Evolutionary conservation across 2,888 invertebrate genomes (phyloP).

Genomic region (Scaptomyza polygonia): DNA sequence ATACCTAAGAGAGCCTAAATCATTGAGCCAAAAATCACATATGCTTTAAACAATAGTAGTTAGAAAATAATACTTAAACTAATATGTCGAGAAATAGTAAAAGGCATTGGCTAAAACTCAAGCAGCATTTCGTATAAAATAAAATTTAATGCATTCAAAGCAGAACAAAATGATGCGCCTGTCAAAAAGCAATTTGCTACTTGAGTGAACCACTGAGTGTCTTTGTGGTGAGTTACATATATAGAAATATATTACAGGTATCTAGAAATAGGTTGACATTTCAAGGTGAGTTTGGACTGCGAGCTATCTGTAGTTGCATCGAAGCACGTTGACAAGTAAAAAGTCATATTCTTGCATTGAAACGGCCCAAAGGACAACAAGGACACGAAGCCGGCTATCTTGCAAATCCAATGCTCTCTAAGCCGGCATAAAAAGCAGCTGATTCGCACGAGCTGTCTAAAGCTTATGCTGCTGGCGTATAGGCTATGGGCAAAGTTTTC

Average conservation of each 20-base stretch:
- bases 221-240: too few species aligned
- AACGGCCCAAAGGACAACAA: constrained; percentile 16
- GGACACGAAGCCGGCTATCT: constrained; percentile 29
- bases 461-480: constrained; percentile 49
- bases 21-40: too few species aligned
- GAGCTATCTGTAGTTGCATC: constrained; percentile 26
- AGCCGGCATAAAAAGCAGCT: constrained; percentile 46
- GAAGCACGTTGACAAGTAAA: constrained; percentile 22
- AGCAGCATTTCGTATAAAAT: background rate
- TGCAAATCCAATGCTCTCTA: constrained; percentile 46
- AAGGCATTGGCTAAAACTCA: too few species aligned
- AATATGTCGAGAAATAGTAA: too few species aligned
- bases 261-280: background rate
- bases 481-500: constrained; percentile 70
- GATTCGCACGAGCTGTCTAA: constrained; percentile 53
- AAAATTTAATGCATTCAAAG: too few species aligned
- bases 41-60: too few species aligned
- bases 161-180: background rate
- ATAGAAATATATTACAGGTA: background rate
- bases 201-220: background rate
- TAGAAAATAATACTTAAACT: too few species aligned
- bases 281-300: background rate
- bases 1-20: too few species aligned
- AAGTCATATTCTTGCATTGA: constrained; percentile 39
- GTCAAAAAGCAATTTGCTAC: constrained; percentile 9